A percentile compares a stretch with the other conserved stretches of the same genome.
These are phyloP conservation scores for Melanotaenia boesemani DNA, from an alignment of 2,797 vertebrate genomes.

Conservation along the genomic window DNA sequence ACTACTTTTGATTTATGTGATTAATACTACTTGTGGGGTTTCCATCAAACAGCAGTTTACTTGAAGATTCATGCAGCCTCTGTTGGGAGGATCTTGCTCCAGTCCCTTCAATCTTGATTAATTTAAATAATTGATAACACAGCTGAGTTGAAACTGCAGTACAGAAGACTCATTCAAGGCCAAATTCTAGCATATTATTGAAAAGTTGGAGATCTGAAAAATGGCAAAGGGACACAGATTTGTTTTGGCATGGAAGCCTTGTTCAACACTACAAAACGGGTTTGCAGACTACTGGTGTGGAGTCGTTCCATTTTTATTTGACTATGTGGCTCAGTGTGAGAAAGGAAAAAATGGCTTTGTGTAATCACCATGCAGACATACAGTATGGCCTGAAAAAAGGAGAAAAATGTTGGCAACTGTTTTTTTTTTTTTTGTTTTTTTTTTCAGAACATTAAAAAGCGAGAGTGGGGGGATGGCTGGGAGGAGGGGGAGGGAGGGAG, in stretches of 20 bases:
- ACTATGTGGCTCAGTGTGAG: slow-evolving; percentile 89
- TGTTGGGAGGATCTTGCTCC: slow-evolving; percentile 38
- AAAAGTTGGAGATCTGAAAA: slow-evolving; percentile 79
- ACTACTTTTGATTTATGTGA: slow-evolving; percentile 48
- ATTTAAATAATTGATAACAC: slow-evolving; percentile 78
- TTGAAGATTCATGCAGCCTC: slow-evolving; percentile 52
- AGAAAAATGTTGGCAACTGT: slow-evolving; percentile 88
- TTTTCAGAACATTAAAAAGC: slow-evolving; percentile 91
- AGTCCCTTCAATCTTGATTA: slow-evolving; percentile 53
- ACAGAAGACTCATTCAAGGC: slow-evolving; percentile 70
- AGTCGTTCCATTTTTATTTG: slow-evolving; percentile 87
- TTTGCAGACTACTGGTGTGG: slow-evolving; percentile 86
- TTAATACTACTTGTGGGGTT: slow-evolving; percentile 53
- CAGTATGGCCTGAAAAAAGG: slow-evolving; percentile 76
- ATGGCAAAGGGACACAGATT: slow-evolving; percentile 79
- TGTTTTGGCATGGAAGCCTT: slow-evolving; percentile 83
- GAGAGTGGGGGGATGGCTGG: slow-evolving; percentile 77
- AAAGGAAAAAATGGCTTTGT: slow-evolving; percentile 91
- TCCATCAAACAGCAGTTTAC: slow-evolving; percentile 57
- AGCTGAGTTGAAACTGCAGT: slow-evolving; percentile 50
- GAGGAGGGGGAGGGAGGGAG: slow-evolving; percentile 42
- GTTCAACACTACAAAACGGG: slow-evolving; percentile 78
- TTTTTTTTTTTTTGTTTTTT: slow-evolving; percentile 78
- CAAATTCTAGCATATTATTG: slow-evolving; percentile 80
- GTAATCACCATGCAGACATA: slow-evolving; percentile 89